Percentiles rank a stretch among this genome's conserved stretches.
Conservation (phyloP, 1,140 invertebrate genomes). For the Drosophila serrata region DNA sequence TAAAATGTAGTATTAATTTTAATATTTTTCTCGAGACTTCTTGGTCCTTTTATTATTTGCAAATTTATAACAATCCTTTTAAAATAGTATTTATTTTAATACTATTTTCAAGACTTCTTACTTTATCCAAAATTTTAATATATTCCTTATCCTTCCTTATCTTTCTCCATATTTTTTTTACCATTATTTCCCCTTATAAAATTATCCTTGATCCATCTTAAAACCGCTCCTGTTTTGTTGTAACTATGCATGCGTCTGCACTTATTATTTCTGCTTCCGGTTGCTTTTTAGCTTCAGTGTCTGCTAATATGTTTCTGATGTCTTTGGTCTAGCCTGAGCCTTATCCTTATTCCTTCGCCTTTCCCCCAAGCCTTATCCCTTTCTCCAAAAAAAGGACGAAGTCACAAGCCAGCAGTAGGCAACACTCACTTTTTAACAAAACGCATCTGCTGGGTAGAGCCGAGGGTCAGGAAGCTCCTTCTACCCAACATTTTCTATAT, state of each 20-base stretch:
- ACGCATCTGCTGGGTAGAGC: conserved; percentile 9
- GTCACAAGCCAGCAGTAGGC: conserved; percentile 6
- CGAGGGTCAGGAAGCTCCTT: not conserved
- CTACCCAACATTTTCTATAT: conserved; percentile 10
- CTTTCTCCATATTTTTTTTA: not conserved
- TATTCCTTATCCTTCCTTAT: too few relatives aligned
- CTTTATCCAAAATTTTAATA: too few relatives aligned
- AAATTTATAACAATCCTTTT: not conserved
- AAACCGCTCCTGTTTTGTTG: conserved; percentile 39
- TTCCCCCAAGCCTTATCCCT: not conserved
- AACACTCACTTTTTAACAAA: conserved; percentile 52
- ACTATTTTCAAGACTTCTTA: not conserved
- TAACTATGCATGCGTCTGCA: conserved; percentile 37
- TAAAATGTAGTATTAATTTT: not conserved
- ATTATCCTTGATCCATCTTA: not conserved
- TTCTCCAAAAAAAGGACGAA: not conserved
- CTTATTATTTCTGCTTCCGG: conserved; percentile 20
- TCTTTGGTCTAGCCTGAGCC: conserved; percentile 28
- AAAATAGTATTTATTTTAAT: too few relatives aligned
- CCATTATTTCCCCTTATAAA: too few relatives aligned
- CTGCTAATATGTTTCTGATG: conserved; percentile 79
- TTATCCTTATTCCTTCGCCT: not conserved
- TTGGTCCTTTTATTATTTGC: too few relatives aligned
- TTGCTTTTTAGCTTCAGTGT: conserved; percentile 45
- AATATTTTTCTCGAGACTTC: too few relatives aligned